phyloP scores from a whole-genome alignment of 92 coral and sea anemone genomes.

The Parazoanthus swiftii region DNA sequence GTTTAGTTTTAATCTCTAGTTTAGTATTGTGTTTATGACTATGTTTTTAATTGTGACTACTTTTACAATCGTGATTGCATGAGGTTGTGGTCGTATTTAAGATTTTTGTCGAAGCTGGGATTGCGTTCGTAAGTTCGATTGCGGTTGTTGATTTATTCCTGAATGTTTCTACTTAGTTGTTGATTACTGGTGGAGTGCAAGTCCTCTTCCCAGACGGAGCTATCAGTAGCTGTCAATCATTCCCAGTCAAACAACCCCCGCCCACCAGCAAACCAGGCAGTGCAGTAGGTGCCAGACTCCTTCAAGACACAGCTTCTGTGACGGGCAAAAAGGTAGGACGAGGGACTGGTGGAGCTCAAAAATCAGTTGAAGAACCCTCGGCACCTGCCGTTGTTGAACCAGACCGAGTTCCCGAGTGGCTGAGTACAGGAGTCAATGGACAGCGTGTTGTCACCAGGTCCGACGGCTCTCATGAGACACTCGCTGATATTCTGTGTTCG shows the following conservation, averaged over 20 bases:
- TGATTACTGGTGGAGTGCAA: constrained; percentile 75
- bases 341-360: constrained; percentile 53
- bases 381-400: constrained; percentile 67
- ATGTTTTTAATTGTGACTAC: too few relatives aligned
- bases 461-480: constrained; percentile 66
- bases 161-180: constrained; percentile 49
- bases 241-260: constrained; percentile 60
- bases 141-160: too few relatives aligned
- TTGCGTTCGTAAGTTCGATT: too few relatives aligned
- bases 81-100: too few relatives aligned
- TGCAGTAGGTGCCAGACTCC: constrained; percentile 53
- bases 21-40: too few relatives aligned
- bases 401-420: constrained; percentile 80
- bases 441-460: constrained; percentile 64
- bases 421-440: constrained; percentile 81
- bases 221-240: constrained; percentile 74
- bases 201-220: constrained; percentile 93
- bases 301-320: constrained; percentile 50
- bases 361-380: constrained; percentile 77
- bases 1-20: too few relatives aligned
- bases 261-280: constrained; percentile 61
- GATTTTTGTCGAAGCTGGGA: too few relatives aligned
- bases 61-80: too few relatives aligned
- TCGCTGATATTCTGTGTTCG: constrained; percentile 74
- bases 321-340: constrained; percentile 57